Percentiles rank a stretch among this genome's conserved stretches.
phyloP scores from a whole-genome alignment of 2,113 vertebrate species.

The Scytalopus superciliaris region DNA sequence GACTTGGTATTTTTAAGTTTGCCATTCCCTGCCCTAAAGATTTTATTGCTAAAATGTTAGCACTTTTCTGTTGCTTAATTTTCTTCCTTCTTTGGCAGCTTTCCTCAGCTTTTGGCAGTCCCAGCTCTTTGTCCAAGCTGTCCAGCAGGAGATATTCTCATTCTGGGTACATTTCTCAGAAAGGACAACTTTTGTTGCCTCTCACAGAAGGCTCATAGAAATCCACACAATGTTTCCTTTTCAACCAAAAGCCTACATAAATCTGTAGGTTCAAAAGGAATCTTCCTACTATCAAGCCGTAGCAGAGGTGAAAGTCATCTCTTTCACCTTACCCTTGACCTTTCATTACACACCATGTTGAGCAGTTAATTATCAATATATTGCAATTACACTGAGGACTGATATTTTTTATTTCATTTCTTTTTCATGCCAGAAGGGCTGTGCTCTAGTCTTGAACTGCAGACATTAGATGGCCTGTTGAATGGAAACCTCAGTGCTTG shows the following conservation, averaged over 20 bases:
- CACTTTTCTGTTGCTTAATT: conserved; percentile 32
- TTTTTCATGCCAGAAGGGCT: not conserved
- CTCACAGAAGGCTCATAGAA: conserved; percentile 49
- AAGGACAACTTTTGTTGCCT: conserved; percentile 45
- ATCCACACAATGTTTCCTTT: conserved; percentile 33
- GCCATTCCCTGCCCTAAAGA: not conserved
- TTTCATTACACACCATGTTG: not conserved
- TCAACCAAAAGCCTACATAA: not conserved
- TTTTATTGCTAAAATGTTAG: conserved; percentile 3
- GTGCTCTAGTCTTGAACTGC: not conserved
- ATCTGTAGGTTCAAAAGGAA: not conserved
- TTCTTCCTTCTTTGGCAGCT: conserved; percentile 63
- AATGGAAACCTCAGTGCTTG: not conserved
- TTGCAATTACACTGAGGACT: not conserved
- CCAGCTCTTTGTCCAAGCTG: conserved; percentile 71
- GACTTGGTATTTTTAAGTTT: not conserved
- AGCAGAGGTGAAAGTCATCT: not conserved
- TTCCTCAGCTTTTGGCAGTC: conserved; percentile 53
- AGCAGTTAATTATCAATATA: not conserved
- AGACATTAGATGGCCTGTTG: not conserved
- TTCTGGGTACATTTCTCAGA: conserved; percentile 43
- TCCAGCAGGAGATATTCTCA: conserved; percentile 34
- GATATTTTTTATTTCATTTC: not conserved
- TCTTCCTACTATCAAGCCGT: not conserved
- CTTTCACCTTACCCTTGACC: not conserved